Evolutionary conservation across 2,797 vertebrate genomes (phyloP).

Genomic region (Aphelocoma californica): DNA sequence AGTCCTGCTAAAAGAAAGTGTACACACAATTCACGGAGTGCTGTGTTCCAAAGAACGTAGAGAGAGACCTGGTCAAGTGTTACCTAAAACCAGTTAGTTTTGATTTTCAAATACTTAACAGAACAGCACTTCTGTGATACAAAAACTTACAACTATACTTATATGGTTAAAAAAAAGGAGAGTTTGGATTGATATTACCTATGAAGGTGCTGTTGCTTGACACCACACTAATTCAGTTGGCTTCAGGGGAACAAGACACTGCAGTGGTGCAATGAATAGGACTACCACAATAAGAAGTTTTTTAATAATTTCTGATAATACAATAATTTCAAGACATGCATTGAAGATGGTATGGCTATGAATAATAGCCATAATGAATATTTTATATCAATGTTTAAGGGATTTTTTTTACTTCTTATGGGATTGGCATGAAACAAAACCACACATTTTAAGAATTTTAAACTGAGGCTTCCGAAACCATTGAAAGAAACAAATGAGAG

Average conservation of each 20-base stretch:
- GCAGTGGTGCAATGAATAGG: background rate
- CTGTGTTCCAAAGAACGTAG: background rate
- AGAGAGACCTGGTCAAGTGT: background rate
- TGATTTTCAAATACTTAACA: background rate
- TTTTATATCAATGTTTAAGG: background rate
- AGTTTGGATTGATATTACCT: background rate
- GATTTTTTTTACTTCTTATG: background rate
- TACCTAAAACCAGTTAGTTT: background rate
- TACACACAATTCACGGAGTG: fast-evolving
- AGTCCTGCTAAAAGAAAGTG: background rate
- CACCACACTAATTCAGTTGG: background rate
- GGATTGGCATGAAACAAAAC: background rate
- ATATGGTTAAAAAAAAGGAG: background rate
- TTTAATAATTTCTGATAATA: background rate
- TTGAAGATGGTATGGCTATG: background rate
- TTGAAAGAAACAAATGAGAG: background rate
- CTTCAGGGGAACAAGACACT: background rate
- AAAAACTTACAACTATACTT: background rate
- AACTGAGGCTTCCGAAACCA: background rate
- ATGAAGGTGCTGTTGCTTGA: background rate
- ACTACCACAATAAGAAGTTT: background rate
- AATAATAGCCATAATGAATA: background rate
- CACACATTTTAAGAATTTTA: background rate
- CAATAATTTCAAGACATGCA: background rate
- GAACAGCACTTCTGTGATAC: background rate